phyloP scores from a whole-genome alignment of 2,113 vertebrate genomes.

The Mustela nigripes region DNA sequence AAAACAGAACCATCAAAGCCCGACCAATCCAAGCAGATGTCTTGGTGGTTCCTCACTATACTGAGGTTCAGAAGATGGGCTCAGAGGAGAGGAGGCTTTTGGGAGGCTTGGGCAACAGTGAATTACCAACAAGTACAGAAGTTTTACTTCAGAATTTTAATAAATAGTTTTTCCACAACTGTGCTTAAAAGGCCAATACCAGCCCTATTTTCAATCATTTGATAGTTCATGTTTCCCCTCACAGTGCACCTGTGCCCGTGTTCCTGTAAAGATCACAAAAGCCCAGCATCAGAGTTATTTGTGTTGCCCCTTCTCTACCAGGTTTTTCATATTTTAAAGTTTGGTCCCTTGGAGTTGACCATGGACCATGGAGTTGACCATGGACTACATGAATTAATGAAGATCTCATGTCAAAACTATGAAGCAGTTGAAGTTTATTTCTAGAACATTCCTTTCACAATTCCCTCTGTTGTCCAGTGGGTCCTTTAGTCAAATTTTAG shows the following conservation, averaged over 20 bases:
- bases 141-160: neutral
- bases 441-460: neutral
- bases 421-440: neutral
- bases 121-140: neutral
- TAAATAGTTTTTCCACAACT: neutral
- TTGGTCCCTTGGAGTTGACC: neutral
- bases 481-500: neutral
- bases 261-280: neutral
- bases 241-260: rapidly evolving
- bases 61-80: neutral
- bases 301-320: neutral
- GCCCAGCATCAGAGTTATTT: neutral
- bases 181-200: neutral
- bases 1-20: neutral
- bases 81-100: neutral
- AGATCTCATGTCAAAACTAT: neutral
- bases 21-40: neutral
- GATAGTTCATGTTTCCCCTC: neutral
- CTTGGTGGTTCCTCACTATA: neutral
- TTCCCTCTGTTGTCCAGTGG: neutral
- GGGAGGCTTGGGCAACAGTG: neutral
- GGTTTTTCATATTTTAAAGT: slow-evolving; percentile 10
- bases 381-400: neutral
- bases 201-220: neutral
- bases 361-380: neutral